Evolutionary conservation across 2,797 vertebrate genomes (phyloP), one percentile per base, ranked within the genome.

Genomic region (Oreortyx pictus): DNA sequence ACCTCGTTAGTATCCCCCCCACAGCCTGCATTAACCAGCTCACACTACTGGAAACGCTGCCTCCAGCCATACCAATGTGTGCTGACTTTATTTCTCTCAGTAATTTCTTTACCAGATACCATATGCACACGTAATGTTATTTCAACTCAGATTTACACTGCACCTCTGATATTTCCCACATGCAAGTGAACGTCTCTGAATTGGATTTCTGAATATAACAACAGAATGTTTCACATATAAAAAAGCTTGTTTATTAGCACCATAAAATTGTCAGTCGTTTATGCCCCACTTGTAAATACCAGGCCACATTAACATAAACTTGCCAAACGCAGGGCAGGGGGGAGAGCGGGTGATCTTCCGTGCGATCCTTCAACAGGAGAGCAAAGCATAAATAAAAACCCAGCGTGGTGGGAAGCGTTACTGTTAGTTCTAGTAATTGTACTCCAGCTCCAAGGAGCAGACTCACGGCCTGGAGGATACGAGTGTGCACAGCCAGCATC

Each of bases 231-330:
- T 96, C 95, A 78, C 92, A 93, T 94, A 94, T 82, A 75, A 96
- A 97, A 89, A 95, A 79, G 44, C 71, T 96, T 82, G 78, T 96
- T 97, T 97, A 97, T 96, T 97, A 96, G 93, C 78, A 84, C 20
- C 82, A 96, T 97, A 96, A 97, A 97, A 73, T 82, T 97, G 93
- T 93, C 94, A 92, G 84, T 39, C 67, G 46, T 88, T 97, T 96
- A 94, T 94, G 78, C 39, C 73, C 86, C 92, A 92, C 91, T 97
- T 97, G 82, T 97, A 97, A 97, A 97, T 93, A 97, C 72, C 41
- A 66, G 82, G 79, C 52, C 61, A 82, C 73, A 94, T 96, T 97
- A 96, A 95, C 77, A 95, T 93, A 94, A 97, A 86, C 70, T 95
- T 95, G 77, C 66, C 73, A 86, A 92, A 91, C 15, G 31, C 56